A percentile compares a stretch with the other conserved stretches of the same genome.
These are phyloP conservation scores for Phrynosoma platyrhinos DNA, from an alignment of 2,113 vertebrate species.

Conservation along the genomic window DNA sequence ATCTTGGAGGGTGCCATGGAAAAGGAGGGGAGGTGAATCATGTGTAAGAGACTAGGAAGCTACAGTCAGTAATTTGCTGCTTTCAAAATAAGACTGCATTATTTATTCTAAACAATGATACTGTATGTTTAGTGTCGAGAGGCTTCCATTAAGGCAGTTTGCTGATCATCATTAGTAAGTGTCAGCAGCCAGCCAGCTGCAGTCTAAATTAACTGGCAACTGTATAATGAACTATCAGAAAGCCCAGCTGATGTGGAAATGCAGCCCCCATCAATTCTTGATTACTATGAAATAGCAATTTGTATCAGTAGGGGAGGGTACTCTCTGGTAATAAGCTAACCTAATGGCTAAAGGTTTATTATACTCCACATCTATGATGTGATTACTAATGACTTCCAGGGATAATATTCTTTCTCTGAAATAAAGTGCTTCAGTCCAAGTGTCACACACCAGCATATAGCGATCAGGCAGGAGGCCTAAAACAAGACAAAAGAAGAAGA, in stretches of 20 bases:
- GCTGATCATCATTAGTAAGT: slow-evolving; percentile 60
- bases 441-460: neutral
- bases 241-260: slow-evolving; percentile 61
- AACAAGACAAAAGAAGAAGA: neutral
- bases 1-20: neutral
- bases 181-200: slow-evolving; percentile 67
- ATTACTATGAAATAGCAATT: slow-evolving; percentile 49
- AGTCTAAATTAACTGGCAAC: slow-evolving; percentile 66
- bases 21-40: neutral
- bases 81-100: slow-evolving; percentile 44
- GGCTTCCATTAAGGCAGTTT: slow-evolving; percentile 58
- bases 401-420: slow-evolving; percentile 16
- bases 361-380: slow-evolving; percentile 52
- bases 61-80: slow-evolving; percentile 4
- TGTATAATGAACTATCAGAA: slow-evolving; percentile 70
- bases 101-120: slow-evolving; percentile 58
- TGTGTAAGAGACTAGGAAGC: neutral
- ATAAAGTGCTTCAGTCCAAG: slow-evolving; percentile 10
- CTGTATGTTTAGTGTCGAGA: slow-evolving; percentile 37
- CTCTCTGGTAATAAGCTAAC: slow-evolving; percentile 61
- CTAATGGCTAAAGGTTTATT: slow-evolving; percentile 64
- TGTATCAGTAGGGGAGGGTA: slow-evolving; percentile 55
- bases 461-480: neutral
- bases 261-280: slow-evolving; percentile 51
- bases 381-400: slow-evolving; percentile 51